phyloP scores from a whole-genome alignment of 2,797 vertebrate genomes.

The Cossypha niveicapilla region DNA sequence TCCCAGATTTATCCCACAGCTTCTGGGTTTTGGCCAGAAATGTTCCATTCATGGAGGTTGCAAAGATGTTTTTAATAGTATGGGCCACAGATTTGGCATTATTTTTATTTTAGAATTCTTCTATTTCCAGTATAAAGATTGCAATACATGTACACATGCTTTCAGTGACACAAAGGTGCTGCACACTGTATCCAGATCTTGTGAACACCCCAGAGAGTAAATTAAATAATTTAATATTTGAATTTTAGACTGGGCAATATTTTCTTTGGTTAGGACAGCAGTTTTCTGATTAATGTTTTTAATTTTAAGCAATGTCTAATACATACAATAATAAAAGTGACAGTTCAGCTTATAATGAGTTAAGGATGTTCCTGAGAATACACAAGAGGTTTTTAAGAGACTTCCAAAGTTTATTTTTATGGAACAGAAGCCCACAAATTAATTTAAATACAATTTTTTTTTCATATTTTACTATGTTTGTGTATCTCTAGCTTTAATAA shows the following conservation, averaged over 20 bases:
- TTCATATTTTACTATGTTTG: conserved; percentile 40
- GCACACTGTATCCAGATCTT: not conserved
- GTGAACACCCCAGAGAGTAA: not conserved
- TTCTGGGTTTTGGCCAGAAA: not conserved
- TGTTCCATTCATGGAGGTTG: not conserved
- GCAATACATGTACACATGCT: not conserved
- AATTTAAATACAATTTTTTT: conserved; percentile 62
- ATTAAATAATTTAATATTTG: conserved; percentile 77
- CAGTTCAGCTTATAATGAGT: conserved; percentile 75
- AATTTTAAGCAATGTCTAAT: conserved; percentile 79
- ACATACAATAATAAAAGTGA: conserved; percentile 79
- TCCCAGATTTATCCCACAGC: not conserved
- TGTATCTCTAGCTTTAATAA: conserved; percentile 45
- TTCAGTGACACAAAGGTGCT: not conserved
- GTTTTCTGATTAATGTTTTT: conserved; percentile 83
- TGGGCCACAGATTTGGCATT: not conserved
- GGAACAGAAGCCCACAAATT: conserved; percentile 61
- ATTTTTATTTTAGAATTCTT: not conserved
- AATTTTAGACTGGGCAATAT: conserved; percentile 73
- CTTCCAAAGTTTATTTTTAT: conserved; percentile 66
- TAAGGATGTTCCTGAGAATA: conserved; percentile 73
- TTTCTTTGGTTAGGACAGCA: conserved; percentile 73
- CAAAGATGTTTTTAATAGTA: not conserved
- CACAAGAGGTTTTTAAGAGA: conserved; percentile 65
- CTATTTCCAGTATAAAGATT: not conserved